phyloP scores from a whole-genome alignment of 2,113 vertebrate species.

The Arenaria interpres region DNA sequence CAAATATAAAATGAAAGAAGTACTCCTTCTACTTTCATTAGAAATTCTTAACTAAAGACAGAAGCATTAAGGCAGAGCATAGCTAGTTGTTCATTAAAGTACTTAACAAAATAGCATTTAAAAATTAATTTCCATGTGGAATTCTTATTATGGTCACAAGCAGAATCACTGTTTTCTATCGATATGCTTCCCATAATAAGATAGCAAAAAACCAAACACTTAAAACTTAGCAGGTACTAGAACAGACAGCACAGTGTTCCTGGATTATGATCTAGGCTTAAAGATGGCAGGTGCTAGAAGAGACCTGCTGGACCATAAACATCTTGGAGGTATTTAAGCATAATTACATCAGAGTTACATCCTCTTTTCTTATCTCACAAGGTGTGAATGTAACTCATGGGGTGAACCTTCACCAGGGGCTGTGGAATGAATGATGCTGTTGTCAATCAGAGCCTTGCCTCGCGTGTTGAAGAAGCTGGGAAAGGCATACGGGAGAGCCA shows the following conservation, averaged over 20 bases:
- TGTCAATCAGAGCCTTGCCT: background rate
- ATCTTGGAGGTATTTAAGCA: background rate
- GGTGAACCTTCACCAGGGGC: background rate
- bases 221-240: background rate
- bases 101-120: background rate
- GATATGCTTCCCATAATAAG: background rate
- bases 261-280: background rate
- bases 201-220: background rate
- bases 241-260: background rate
- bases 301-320: background rate
- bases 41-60: background rate
- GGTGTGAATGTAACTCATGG: background rate
- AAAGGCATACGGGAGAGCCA: background rate
- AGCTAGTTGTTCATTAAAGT: background rate
- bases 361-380: background rate
- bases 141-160: background rate
- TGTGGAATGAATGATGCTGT: background rate
- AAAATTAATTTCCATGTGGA: background rate
- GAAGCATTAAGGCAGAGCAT: background rate
- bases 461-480: background rate
- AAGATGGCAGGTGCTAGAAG: background rate
- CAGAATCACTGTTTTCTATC: background rate
- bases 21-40: background rate
- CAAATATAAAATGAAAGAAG: background rate
- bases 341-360: background rate